phyloP scores from a whole-genome alignment of 1,140 invertebrate genomes.

The Drosophila chauvacae region DNA sequence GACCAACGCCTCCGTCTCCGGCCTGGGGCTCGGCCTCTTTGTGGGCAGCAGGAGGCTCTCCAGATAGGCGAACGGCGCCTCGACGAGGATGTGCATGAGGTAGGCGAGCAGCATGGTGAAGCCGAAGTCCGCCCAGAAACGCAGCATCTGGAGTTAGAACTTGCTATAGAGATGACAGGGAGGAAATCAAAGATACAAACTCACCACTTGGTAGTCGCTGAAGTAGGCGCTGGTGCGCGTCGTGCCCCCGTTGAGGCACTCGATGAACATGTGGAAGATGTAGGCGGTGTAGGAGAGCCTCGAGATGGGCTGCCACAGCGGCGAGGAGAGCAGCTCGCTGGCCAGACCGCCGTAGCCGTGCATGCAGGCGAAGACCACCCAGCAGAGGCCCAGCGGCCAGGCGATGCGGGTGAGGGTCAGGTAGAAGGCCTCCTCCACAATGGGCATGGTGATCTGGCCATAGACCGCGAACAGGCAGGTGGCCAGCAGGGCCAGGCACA shows the following conservation, averaged over 20 bases:
- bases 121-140: slow-evolving; percentile 67
- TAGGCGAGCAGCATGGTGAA: slow-evolving; percentile 56
- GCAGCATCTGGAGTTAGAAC: slow-evolving; percentile 46
- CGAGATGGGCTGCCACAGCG: slow-evolving; percentile 85
- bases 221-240: slow-evolving; percentile 60
- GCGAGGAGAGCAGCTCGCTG: slow-evolving; percentile 85
- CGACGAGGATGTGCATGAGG: slow-evolving; percentile 54
- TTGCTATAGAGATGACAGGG: neutral
- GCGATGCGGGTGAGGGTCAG: slow-evolving; percentile 86
- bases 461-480: slow-evolving; percentile 56
- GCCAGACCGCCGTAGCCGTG: slow-evolving; percentile 87
- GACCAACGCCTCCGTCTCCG: no score
- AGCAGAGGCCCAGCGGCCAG: slow-evolving; percentile 87
- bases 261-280: slow-evolving; percentile 84
- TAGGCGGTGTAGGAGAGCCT: slow-evolving; percentile 86
- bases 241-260: slow-evolving; percentile 29
- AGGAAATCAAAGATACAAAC: neutral
- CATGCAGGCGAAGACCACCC: slow-evolving; percentile 89
- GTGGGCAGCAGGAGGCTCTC: slow-evolving; percentile 31
- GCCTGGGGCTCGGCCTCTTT: slow-evolving; percentile 8
- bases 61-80: slow-evolving; percentile 56
- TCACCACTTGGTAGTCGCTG: slow-evolving; percentile 72
- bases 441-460: slow-evolving; percentile 41
- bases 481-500: slow-evolving; percentile 53
- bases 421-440: slow-evolving; percentile 86